Conservation (phyloP, 2,888 invertebrate species). For the Hoplodrina blanda region DNA sequence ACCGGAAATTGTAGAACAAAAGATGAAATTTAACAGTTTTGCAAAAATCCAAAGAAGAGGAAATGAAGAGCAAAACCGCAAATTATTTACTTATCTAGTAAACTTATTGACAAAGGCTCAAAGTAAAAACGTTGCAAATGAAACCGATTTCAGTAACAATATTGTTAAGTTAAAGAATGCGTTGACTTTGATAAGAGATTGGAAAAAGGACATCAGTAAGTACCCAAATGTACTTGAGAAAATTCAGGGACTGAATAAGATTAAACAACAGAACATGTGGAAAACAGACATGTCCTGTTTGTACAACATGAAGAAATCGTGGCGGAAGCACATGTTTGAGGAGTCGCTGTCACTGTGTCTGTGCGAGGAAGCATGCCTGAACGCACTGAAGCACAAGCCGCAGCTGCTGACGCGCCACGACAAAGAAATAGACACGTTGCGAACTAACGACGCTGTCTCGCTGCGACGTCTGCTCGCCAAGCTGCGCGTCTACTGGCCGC, state of each 20-base stretch:
- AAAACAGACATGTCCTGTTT: conserved; percentile 65
- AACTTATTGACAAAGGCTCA: conserved; percentile 63
- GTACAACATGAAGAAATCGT: conserved; percentile 75
- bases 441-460: conserved; percentile 66
- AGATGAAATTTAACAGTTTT: conserved; percentile 75
- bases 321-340: conserved; percentile 77
- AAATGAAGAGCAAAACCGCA: conserved; percentile 69
- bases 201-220: conserved; percentile 74
- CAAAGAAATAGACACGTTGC: conserved; percentile 66
- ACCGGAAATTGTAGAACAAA: conserved; percentile 77
- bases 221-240: conserved; percentile 67
- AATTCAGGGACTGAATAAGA: conserved; percentile 69
- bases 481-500: conserved; percentile 78
- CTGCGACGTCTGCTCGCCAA: conserved; percentile 71
- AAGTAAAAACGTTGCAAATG: conserved; percentile 57
- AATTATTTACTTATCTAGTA: conserved; percentile 77
- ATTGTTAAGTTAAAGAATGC: conserved; percentile 60
- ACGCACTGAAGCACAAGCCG: conserved; percentile 81
- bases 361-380: conserved; percentile 72
- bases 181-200: conserved; percentile 71
- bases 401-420: conserved; percentile 70
- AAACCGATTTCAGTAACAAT: conserved; percentile 65
- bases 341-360: conserved; percentile 74
- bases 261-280: conserved; percentile 69
- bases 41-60: conserved; percentile 67